Conservation (phyloP, 2,888 invertebrate genomes). For the Choristoneura rosaceana region DNA sequence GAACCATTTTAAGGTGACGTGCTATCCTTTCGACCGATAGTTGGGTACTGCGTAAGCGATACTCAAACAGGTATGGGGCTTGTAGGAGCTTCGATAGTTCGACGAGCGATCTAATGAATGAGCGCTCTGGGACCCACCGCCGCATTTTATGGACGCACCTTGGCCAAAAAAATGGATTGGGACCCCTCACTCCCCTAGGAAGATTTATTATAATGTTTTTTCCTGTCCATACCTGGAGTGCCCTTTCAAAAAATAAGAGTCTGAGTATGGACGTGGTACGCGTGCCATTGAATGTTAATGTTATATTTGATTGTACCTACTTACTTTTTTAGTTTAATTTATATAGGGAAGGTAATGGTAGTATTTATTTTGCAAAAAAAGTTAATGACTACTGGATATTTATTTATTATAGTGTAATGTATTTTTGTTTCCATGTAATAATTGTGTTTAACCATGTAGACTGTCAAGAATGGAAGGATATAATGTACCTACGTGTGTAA, state of each 20-base stretch:
- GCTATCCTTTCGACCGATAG: constrained; percentile 43
- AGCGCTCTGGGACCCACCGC: constrained; percentile 59
- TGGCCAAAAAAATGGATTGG: constrained; percentile 74
- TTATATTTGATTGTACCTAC: constrained; percentile 21
- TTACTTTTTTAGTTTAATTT: neutral
- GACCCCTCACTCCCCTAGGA: constrained; percentile 69
- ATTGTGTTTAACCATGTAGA: neutral
- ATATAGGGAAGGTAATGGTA: neutral
- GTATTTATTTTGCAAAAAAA: constrained; percentile 3
- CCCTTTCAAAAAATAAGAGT: constrained; percentile 56
- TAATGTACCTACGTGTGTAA: no score
- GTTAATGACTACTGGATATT: neutral
- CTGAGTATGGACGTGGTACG: constrained; percentile 62
- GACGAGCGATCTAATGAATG: constrained; percentile 71
- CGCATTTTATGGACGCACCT: constrained; percentile 72
- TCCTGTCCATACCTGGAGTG: constrained; percentile 68
- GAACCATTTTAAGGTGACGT: constrained; percentile 57
- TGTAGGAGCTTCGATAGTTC: constrained; percentile 58
- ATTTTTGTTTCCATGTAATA: neutral
- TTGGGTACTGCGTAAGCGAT: constrained; percentile 44
- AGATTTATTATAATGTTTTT: constrained; percentile 41
- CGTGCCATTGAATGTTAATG: constrained; percentile 72
- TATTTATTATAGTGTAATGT: neutral
- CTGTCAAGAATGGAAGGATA: neutral
- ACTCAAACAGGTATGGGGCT: constrained; percentile 49